Evolutionary conservation across 2,888 invertebrate genomes (phyloP), one percentile per base, ranked within the genome.

Genomic region (Linnaemya tessellans): DNA sequence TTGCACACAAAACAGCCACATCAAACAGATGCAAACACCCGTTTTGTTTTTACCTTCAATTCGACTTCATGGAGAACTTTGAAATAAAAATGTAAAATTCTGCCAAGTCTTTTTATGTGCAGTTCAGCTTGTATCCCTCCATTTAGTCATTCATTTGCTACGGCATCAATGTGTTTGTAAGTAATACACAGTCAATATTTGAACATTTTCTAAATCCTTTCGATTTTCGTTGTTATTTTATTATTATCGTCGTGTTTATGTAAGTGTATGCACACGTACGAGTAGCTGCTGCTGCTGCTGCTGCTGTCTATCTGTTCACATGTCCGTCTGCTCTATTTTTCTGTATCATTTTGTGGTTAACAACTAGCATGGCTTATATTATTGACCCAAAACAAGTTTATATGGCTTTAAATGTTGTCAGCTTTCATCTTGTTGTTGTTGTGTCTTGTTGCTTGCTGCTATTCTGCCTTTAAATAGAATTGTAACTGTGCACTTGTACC

Each of bases 341-440:
- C 86, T 88, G 88, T 88, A 89, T 89, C 88, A 90, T 88, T 89
- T 88, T 90, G 89, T 88, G 90, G 90, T 88, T 89, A 88, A 88
- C 88, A 90, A 89, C 89, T 90, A 89, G 88, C 87, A 89, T 88
- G 88, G 90, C 90, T 89, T 89, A 89, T 90, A 88, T 88, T 90
- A 90, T 89, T 90, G 90, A 89, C 90, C 90, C 88, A 78, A 89
- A 90, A 88, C 88, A 88, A 88, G 88, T 89, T 89, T 89, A 90
- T 88, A 84, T 65, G 86, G 71, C 73, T 77, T 71, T 84, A 84
- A 78, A 68, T 77, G 77, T 71, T 78, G 51, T 62, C 43, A 60
- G 67, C 60, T 38, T 9, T 64, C 11, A 64, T n/a, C 58, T 11
- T 49, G 46, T 38, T 68, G 46, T 58, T 77, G 41, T 18, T 60